Evolutionary conservation across 2,113 vertebrate species (phyloP).

Genomic region (Cochlearius cochlearius): DNA sequence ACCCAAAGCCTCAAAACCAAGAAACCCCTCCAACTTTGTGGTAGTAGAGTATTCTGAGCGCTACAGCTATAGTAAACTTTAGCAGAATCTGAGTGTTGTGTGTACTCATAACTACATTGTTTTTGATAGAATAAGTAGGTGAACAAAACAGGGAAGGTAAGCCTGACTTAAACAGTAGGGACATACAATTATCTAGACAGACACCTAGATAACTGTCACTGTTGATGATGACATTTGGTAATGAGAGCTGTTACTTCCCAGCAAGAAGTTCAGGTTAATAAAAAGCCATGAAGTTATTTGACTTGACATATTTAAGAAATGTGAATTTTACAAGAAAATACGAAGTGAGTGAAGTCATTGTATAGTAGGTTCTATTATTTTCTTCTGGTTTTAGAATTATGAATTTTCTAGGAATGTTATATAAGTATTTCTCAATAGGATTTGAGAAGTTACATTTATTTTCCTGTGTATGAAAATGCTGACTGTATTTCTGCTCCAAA

Average conservation of each 20-base stretch:
- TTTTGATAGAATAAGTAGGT: background rate
- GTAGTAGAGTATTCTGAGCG: background rate
- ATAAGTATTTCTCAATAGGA: background rate
- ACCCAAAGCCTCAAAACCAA: too few species aligned
- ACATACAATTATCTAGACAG: background rate
- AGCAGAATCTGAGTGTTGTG: background rate
- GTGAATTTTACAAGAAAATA: background rate
- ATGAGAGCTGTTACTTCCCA: background rate
- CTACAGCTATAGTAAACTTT: background rate
- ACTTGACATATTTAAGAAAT: background rate
- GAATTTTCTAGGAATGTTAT: background rate
- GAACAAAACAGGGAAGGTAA: background rate
- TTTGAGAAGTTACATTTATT: background rate
- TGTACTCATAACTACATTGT: background rate
- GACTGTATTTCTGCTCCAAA: background rate
- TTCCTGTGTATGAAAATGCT: background rate
- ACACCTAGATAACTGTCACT: background rate
- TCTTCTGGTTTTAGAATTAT: background rate
- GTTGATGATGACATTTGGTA: background rate
- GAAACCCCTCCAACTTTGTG: background rate
- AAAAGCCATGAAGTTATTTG: background rate
- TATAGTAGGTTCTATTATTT: background rate
- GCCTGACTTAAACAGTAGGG: background rate
- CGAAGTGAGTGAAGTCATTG: background rate
- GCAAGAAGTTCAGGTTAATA: background rate